Evolutionary conservation across 2,888 invertebrate genomes (phyloP).

Genomic region (Drosophila atripex): DNA sequence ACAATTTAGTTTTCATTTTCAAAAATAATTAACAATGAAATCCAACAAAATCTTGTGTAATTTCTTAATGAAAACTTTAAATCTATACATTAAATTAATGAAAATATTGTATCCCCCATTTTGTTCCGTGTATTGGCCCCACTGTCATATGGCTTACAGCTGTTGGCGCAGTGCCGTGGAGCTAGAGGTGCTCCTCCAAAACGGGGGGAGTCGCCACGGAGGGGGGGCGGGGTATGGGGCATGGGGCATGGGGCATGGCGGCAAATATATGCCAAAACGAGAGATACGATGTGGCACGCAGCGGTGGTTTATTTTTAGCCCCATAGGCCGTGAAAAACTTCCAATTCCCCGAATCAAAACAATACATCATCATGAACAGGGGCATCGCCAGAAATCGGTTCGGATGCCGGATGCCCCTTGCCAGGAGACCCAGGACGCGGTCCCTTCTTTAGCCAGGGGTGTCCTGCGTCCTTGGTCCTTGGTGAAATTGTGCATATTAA

Average conservation of each 20-base stretch:
- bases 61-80: too few species aligned
- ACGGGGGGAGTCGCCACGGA: neutral
- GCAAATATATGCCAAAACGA: slow-evolving; percentile 3
- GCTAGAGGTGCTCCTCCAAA: neutral
- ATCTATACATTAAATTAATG: neutral
- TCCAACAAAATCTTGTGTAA: too few species aligned
- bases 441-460: too few species aligned
- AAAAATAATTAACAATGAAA: too few species aligned
- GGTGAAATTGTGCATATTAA: slow-evolving; percentile 71
- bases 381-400: slow-evolving; percentile 8
- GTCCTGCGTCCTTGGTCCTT: slow-evolving; percentile 17
- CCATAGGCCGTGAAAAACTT: slow-evolving; percentile 39
- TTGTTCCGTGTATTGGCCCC: neutral
- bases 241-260: neutral
- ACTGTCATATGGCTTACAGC: slow-evolving; percentile 30
- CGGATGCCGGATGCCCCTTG: slow-evolving; percentile 9
- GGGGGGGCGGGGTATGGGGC: neutral
- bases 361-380: slow-evolving; percentile 61
- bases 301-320: slow-evolving; percentile 69
- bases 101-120: neutral
- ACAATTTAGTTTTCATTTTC: too few species aligned
- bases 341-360: slow-evolving; percentile 62
- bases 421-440: neutral
- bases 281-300: slow-evolving; percentile 49
- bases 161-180: slow-evolving; percentile 23